Conservation (phyloP, 2,113 vertebrate species). For the Chinchilla lanigera region DNA sequence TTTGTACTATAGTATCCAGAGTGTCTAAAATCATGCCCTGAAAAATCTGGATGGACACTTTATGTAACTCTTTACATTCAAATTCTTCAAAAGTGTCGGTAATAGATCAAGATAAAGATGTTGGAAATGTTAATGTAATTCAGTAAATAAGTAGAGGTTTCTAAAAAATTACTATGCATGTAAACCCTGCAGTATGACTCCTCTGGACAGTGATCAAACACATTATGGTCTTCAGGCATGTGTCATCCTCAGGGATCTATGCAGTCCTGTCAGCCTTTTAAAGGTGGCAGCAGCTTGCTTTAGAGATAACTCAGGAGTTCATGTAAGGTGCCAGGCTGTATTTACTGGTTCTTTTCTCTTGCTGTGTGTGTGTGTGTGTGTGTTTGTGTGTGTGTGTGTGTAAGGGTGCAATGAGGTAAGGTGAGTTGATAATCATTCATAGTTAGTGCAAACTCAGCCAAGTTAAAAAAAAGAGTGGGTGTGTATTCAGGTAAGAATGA, state of each 20-base stretch:
- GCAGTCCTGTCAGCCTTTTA: not conserved
- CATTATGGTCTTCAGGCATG: not conserved
- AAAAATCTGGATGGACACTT: not conserved
- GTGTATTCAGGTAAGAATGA: not conserved
- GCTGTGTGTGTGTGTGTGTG: not conserved
- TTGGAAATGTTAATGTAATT: conserved; percentile 5
- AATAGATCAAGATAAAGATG: not conserved
- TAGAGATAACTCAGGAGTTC: not conserved
- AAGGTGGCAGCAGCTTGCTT: not conserved
- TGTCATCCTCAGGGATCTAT: not conserved
- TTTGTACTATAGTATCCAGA: not conserved
- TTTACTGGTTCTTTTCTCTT: not conserved
- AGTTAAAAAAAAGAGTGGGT: conserved; percentile 10
- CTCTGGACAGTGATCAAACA: not conserved
- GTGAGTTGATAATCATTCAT: not conserved
- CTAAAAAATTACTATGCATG: not conserved
- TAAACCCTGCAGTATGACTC: not conserved
- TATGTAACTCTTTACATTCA: not conserved
- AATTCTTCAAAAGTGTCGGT: not conserved
- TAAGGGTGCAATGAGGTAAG: not conserved
- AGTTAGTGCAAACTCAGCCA: not conserved
- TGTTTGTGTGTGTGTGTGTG: not conserved
- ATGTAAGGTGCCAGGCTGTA: not conserved
- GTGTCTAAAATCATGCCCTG: conserved; percentile 47
- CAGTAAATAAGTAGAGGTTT: not conserved